Evolutionary conservation across 2,888 invertebrate genomes (phyloP).

Genomic region (Campoletis raptor): DNA sequence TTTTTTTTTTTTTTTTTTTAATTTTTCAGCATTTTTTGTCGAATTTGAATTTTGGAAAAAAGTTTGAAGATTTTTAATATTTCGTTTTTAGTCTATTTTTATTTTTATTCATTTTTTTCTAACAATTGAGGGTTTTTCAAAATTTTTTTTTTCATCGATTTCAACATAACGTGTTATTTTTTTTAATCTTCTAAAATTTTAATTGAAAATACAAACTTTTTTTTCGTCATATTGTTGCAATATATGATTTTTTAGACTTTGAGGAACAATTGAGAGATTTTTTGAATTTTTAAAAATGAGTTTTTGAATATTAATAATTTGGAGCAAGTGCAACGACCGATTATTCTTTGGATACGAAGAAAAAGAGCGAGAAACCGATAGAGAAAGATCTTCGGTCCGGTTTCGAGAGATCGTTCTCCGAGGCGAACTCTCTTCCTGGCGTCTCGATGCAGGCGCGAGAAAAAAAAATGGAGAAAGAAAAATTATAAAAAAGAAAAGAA

Average conservation of each 20-base stretch:
- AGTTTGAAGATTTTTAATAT: no score
- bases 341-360: not conserved
- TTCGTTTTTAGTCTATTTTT: no score
- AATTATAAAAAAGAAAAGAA: not conserved
- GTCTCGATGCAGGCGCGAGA: not conserved
- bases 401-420: constrained; percentile 41
- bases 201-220: no score
- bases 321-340: constrained; percentile 30
- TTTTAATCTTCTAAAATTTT: not conserved
- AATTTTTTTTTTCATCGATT: not conserved
- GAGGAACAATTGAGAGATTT: not conserved
- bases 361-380: not conserved
- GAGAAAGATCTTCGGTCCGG: constrained; percentile 41
- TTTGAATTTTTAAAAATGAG: not conserved
- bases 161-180: not conserved
- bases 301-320: not conserved
- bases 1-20: not conserved
- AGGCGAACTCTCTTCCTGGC: constrained; percentile 31
- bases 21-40: not conserved
- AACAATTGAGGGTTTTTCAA: not conserved
- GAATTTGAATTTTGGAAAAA: no score
- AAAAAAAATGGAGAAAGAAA: constrained; percentile 1
- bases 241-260: no score
- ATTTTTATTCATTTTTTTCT: no score
- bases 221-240: no score